Conservation (phyloP, 2,888 invertebrate genomes). For the Sinhomidia bicolor region DNA sequence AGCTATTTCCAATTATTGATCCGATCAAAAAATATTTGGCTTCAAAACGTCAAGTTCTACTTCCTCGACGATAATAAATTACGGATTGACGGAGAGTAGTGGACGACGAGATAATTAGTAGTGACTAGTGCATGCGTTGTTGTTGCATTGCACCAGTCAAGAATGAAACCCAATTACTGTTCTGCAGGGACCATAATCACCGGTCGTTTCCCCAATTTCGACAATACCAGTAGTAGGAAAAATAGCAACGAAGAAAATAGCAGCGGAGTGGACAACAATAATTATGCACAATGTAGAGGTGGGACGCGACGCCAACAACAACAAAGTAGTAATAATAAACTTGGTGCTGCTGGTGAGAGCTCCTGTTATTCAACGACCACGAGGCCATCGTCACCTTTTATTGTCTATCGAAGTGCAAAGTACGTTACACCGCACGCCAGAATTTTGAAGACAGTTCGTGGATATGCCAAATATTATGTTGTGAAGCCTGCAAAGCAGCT, state of each 20-base stretch:
- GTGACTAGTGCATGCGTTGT: neutral
- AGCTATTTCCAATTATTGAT: slow-evolving; percentile 26
- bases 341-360: too few relatives aligned
- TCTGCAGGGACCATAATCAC: slow-evolving; percentile 28
- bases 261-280: neutral
- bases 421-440: slow-evolving; percentile 56
- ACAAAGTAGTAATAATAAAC: neutral
- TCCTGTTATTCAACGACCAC: neutral
- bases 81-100: neutral
- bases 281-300: neutral
- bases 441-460: slow-evolving; percentile 10
- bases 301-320: neutral
- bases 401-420: slow-evolving; percentile 61
- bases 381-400: slow-evolving; percentile 50
- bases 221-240: neutral
- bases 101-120: neutral
- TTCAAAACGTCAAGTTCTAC: slow-evolving; percentile 18
- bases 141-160: neutral
- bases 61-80: slow-evolving; percentile 53
- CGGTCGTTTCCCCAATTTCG: neutral
- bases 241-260: neutral
- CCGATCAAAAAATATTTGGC: slow-evolving; percentile 18
- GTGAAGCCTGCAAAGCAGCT: slow-evolving; percentile 34
- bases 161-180: slow-evolving; percentile 47
- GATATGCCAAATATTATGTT: slow-evolving; percentile 63